Percentiles rank a stretch among this genome's conserved stretches.
Evolutionary conservation across 2,797 vertebrate genomes (phyloP).

Genomic region (Dermochelys coriacea): DNA sequence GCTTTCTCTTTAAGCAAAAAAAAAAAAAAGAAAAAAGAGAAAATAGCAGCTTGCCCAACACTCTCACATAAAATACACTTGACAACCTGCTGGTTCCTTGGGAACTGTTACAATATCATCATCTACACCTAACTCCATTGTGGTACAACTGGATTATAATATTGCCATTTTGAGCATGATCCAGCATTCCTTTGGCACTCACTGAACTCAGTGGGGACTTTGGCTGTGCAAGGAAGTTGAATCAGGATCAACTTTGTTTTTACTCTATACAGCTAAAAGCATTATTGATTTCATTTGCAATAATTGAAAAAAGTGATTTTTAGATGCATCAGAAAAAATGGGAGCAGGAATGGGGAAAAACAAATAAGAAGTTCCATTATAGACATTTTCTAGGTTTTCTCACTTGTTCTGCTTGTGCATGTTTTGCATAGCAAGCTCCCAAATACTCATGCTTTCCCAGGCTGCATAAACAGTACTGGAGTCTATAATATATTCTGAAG

Average conservation of each 20-base stretch:
- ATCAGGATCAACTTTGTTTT: neutral
- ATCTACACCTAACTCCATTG: neutral
- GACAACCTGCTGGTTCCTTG: neutral
- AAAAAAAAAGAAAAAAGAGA: neutral
- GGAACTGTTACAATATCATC: accelerated
- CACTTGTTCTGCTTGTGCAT: accelerated
- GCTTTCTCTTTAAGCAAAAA: neutral
- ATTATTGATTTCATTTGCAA: slow-evolving; percentile 55
- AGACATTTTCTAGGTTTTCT: neutral
- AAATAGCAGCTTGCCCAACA: neutral
- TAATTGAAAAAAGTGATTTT: slow-evolving; percentile 48
- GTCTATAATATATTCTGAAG: neutral
- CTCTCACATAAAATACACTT: neutral
- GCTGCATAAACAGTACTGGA: accelerated
- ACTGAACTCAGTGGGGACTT: neutral
- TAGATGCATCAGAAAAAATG: slow-evolving; percentile 43
- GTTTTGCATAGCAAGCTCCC: neutral
- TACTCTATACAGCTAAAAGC: slow-evolving; percentile 26
- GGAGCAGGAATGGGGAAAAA: neutral
- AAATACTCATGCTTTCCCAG: neutral
- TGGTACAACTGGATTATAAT: accelerated
- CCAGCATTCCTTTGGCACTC: neutral
- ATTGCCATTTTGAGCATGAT: neutral
- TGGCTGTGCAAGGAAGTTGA: neutral
- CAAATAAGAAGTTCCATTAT: slow-evolving; percentile 19